These are phyloP conservation scores for Chlamydotis undulata DNA, from an alignment of 2,113 vertebrate genomes.

Conservation along the genomic window DNA sequence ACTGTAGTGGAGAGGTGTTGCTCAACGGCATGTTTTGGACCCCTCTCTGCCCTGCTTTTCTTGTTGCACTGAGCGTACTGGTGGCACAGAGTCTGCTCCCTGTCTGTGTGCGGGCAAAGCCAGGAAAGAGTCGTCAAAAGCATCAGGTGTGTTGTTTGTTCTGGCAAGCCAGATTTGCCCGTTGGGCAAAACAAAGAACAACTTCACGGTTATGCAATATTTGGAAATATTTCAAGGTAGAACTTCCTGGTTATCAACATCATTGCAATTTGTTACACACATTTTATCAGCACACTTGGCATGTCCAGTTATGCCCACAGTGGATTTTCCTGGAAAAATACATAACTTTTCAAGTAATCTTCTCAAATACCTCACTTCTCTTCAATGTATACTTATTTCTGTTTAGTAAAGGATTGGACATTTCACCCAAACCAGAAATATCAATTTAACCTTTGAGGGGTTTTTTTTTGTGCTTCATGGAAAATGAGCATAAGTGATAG, in stretches of 20 bases:
- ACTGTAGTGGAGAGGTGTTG: neutral
- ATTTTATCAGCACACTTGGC: neutral
- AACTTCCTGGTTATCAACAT: neutral
- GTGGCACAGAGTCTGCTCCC: neutral
- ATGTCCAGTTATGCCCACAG: neutral
- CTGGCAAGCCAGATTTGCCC: neutral
- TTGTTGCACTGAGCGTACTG: neutral
- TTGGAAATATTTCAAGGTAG: neutral
- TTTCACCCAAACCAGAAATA: neutral
- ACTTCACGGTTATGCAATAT: neutral
- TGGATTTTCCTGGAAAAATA: neutral
- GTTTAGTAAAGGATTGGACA: neutral
- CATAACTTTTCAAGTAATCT: neutral
- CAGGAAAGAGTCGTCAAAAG: neutral
- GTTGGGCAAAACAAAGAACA: neutral
- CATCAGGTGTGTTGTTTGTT: neutral
- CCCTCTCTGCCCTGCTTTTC: neutral
- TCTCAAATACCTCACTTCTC: neutral
- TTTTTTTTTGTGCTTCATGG: neutral
- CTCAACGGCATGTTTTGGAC: neutral
- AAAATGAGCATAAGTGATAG: neutral
- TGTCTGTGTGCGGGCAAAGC: neutral
- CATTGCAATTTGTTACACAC: neutral
- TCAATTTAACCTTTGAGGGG: neutral
- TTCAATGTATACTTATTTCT: neutral